Conservation (phyloP, 2,113 vertebrate species). For the cattle (Bos taurus) region ARS-UCD2.0 NC_037334.1:4882001-4882500, state of each 20-base stretch:
- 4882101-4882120: neutral
- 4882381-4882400: neutral
- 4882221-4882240: neutral
- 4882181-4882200: neutral
- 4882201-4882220: neutral
- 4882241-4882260: neutral
- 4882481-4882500: neutral
- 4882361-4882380: neutral
- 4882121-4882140: neutral
- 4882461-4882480: neutral
- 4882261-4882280: neutral
- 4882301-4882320: neutral
- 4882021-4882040: fast-evolving
- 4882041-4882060: neutral
- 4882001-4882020: too few species aligned
- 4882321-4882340: neutral
- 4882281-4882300: neutral
- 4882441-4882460: neutral
- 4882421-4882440: neutral
- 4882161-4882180: neutral
- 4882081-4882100: neutral
- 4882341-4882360: neutral
- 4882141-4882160: neutral
- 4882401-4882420: neutral
- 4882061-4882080: neutral